A percentile compares a stretch with the other conserved stretches of the same genome.
Evolutionary conservation across 2,797 vertebrate genomes (phyloP).

Genomic region (Mormyrops attenuatus): DNA sequence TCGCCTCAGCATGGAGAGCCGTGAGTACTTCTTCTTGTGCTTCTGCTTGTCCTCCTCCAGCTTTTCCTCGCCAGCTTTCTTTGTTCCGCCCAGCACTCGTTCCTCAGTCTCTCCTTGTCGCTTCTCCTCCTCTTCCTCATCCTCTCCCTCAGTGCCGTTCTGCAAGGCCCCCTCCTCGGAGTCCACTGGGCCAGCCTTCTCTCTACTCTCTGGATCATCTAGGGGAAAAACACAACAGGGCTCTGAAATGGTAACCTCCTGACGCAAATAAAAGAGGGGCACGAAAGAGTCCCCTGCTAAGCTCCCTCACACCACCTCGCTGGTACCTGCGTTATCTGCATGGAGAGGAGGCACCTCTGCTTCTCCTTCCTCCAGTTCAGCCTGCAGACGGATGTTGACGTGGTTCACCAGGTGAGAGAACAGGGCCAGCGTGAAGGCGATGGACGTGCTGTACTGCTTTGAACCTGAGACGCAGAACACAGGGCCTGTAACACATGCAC

Average conservation of each 20-base stretch:
- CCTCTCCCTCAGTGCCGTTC: constrained; percentile 63
- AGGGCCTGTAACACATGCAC: background rate
- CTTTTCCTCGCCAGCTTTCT: constrained; percentile 35
- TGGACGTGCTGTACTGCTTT: constrained; percentile 93
- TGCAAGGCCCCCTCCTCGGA: constrained; percentile 52
- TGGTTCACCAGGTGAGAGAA: constrained; percentile 97
- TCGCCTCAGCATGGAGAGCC: constrained; percentile 81
- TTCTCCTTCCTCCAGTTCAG: constrained; percentile 87
- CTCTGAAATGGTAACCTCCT: background rate
- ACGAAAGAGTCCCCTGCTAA: background rate
- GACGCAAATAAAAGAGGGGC: background rate
- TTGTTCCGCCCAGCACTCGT: constrained; percentile 20
- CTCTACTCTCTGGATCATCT: constrained; percentile 75
- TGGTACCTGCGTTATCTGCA: constrained; percentile 73
- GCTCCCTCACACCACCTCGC: background rate
- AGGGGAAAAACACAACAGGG: background rate
- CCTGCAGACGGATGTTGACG: constrained; percentile 92
- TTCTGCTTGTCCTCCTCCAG: constrained; percentile 56
- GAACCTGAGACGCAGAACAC: constrained; percentile 63
- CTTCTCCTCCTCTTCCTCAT: constrained; percentile 53
- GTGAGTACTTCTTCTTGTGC: constrained; percentile 81
- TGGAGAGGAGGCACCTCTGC: constrained; percentile 76
- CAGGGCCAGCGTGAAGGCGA: constrained; percentile 90
- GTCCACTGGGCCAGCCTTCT: constrained; percentile 41
- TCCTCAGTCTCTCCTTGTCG: constrained; percentile 39